These are phyloP conservation scores for Holothuria scabra DNA, from an alignment of 53 echinoderm and acorn worm species.

Conservation along the genomic window DNA sequence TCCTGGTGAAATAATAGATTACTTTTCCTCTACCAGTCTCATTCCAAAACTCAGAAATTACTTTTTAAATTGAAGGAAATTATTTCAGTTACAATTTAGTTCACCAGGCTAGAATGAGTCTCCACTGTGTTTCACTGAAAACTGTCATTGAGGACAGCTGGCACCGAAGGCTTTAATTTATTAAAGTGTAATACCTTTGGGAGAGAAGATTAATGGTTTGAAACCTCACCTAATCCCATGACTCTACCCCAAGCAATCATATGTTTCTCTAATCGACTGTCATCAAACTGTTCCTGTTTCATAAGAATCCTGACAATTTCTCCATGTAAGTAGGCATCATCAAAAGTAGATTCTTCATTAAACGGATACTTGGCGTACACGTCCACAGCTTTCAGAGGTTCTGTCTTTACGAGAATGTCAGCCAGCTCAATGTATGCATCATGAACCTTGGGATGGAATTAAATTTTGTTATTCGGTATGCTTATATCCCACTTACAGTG, in stretches of 20 bases:
- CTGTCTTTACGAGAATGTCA: constrained; percentile 75
- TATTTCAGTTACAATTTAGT: too few relatives aligned
- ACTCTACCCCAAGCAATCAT: constrained; percentile 94
- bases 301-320: constrained; percentile 91
- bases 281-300: constrained; percentile 95
- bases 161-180: too few relatives aligned
- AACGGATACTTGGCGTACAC: constrained; percentile 87
- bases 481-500: too few relatives aligned
- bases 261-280: constrained; percentile 78
- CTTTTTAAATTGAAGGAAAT: too few relatives aligned
- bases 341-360: constrained; percentile 84
- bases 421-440: constrained; percentile 97
- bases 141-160: too few relatives aligned
- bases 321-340: constrained; percentile 93
- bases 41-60: too few relatives aligned
- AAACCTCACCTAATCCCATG: constrained; percentile 82
- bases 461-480: too few relatives aligned
- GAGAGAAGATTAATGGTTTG: background rate
- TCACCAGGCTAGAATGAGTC: too few relatives aligned
- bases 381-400: constrained; percentile 88
- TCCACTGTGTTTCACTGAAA: too few relatives aligned
- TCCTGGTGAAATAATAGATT: too few relatives aligned
- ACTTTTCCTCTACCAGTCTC: too few relatives aligned
- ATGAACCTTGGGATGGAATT: constrained; percentile 60
- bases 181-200: background rate